phyloP scores from a whole-genome alignment of 2,888 invertebrate species.

The Timema cristinae region DNA sequence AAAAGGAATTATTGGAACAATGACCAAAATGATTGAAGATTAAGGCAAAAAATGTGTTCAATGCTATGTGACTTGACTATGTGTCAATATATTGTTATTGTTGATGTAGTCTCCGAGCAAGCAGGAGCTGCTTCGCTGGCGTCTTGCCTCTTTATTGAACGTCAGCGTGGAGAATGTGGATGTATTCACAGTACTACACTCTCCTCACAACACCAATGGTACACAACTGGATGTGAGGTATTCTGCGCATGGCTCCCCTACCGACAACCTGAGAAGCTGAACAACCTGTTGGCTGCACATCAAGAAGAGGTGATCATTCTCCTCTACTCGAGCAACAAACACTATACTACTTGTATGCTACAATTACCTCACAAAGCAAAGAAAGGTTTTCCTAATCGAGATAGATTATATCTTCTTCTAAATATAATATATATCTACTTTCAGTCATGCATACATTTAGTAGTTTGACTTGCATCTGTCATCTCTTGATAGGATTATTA shows the following conservation, averaged over 20 bases:
- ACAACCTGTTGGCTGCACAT: slow-evolving; percentile 74
- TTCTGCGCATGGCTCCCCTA: slow-evolving; percentile 94
- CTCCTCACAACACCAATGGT: slow-evolving; percentile 48
- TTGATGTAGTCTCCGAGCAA: slow-evolving; percentile 55
- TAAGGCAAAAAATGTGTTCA: no score
- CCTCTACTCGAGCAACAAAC: no score
- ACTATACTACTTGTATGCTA: no score
- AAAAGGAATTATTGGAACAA: no score
- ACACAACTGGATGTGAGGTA: slow-evolving; percentile 79
- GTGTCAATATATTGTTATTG: neutral
- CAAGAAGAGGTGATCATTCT: slow-evolving; percentile 55
- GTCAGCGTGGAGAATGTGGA: slow-evolving; percentile 81
- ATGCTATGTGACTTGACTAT: neutral
- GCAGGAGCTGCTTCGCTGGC: slow-evolving; percentile 63
- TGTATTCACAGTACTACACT: slow-evolving; percentile 84
- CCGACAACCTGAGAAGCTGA: slow-evolving; percentile 81
- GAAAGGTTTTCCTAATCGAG: no score
- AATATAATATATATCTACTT: no score
- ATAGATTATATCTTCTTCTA: no score
- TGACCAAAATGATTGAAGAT: no score
- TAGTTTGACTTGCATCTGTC: no score
- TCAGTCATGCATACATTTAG: no score
- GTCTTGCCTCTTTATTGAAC: slow-evolving; percentile 68
- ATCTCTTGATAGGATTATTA: no score
- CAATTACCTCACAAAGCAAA: no score